These are phyloP conservation scores for Digitonthophagus gazella DNA, from an alignment of 2,888 invertebrate species.

Conservation along the genomic window DNA sequence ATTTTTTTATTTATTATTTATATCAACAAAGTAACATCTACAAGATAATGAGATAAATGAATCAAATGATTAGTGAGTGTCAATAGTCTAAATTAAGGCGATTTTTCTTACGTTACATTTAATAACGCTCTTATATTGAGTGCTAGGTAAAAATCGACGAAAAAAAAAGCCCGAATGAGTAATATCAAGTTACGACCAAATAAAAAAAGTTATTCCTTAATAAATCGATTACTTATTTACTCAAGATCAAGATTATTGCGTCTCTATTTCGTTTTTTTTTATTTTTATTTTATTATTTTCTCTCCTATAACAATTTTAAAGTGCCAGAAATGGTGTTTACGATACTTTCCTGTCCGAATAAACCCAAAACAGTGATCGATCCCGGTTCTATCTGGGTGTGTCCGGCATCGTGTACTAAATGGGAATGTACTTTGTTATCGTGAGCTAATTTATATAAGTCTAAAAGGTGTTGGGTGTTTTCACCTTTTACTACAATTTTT, in stretches of 20 bases:
- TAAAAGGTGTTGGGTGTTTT: slow-evolving; percentile 46
- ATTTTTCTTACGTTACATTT: background rate
- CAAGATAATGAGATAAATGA: background rate
- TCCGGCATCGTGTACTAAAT: slow-evolving; percentile 48
- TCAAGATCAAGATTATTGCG: background rate
- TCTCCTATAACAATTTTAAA: slow-evolving; percentile 33
- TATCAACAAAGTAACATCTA: background rate
- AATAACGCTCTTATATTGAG: too few relatives aligned
- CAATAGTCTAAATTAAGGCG: background rate
- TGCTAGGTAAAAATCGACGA: too few relatives aligned
- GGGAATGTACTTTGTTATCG: slow-evolving; percentile 41
- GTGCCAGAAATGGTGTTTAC: slow-evolving; percentile 51
- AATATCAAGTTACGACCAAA: too few relatives aligned
- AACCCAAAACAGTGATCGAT: slow-evolving; percentile 53
- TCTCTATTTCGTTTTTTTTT: background rate
- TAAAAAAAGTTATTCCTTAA: too few relatives aligned
- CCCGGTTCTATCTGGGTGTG: slow-evolving; percentile 51
- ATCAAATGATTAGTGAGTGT: background rate
- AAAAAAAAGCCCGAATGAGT: too few relatives aligned
- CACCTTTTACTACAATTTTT: slow-evolving; percentile 51
- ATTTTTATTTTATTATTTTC: background rate
- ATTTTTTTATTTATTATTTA: background rate
- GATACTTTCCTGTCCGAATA: slow-evolving; percentile 52
- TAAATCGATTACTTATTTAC: too few relatives aligned
- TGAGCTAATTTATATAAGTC: slow-evolving; percentile 46